These are phyloP conservation scores for Fabriciana adippe DNA, from an alignment of 2,888 invertebrate genomes.

Conservation along the genomic window DNA sequence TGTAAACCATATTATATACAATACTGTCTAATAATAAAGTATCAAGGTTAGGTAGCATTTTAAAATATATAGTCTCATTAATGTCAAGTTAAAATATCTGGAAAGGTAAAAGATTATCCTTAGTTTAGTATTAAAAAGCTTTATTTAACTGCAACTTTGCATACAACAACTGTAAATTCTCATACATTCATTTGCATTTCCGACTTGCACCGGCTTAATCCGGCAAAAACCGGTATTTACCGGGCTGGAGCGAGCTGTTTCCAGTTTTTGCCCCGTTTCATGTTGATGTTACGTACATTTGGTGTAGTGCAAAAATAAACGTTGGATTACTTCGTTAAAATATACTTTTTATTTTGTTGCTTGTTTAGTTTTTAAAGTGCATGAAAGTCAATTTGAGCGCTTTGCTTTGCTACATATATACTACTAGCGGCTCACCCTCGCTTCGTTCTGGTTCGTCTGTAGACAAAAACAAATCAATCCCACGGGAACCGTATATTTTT, in stretches of 20 bases:
- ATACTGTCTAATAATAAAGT: too few species aligned
- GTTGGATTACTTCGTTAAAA: conserved; percentile 39
- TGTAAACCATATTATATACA: too few species aligned
- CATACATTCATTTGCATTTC: conserved; percentile 65
- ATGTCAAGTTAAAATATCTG: conserved; percentile 9
- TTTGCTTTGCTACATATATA: conserved; percentile 5
- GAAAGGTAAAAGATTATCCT: conserved; percentile 30
- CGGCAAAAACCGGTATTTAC: conserved; percentile 70
- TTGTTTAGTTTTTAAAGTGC: conserved; percentile 21
- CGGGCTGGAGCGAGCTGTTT: conserved; percentile 53
- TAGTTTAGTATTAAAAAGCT: conserved; percentile 34
- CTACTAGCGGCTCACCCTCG: too few species aligned
- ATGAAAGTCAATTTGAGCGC: not conserved
- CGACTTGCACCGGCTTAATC: conserved; percentile 57
- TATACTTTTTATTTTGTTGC: conserved; percentile 30
- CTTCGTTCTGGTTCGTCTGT: too few species aligned
- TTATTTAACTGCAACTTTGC: conserved; percentile 42
- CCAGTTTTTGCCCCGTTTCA: conserved; percentile 47
- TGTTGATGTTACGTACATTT: conserved; percentile 45
- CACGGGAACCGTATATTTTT: too few species aligned
- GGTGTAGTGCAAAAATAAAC: conserved; percentile 40
- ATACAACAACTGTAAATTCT: conserved; percentile 61
- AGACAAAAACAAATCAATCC: too few species aligned
- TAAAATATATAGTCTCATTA: conserved; percentile 1
- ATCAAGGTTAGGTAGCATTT: too few species aligned